Base-by-base conservation (phyloP, 2,113 vertebrate species). In the Chlorocebus sabaeus region DNA sequence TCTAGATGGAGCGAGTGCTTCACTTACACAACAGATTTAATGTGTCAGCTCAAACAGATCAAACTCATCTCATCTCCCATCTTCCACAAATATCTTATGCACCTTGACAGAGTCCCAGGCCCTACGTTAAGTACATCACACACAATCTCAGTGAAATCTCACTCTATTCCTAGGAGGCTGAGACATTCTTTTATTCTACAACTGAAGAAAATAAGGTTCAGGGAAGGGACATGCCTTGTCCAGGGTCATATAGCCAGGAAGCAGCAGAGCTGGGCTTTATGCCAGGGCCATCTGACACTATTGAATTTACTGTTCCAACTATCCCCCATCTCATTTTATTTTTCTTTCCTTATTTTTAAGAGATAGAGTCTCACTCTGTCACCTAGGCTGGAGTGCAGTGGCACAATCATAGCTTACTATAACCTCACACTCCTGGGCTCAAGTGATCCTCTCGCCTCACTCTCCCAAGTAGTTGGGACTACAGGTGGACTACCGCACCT, bases 21-120 rank as follows among this genome's bases (percentile, higher is more conserved):
- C 40, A 11, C 50, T 83, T 70, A 52, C 38, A 5, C 27, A 16
- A 27, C 2, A 20, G 12, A 23, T 16, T 70, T 64, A 12, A 30
- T 64, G 61, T 64, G 61, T 64, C 61, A 64, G 27, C 12, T 30
- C 61, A 64, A 30, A 64, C 27, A 64, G 27, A 64, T 48, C 48
- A 43, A 9, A 45, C 25, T 27, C 25, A 2, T 35, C 52, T 32
- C 4, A 3, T 35, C 57, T 27, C 61, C 45, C 0, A 0, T 2
- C 30, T 93, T 20, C 52, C 3, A 3, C 20, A 85, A 18, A 32
- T 13, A 1, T 2, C 61, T 72, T 2, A 3, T 72, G 6, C 13
- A 8, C 10, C 8, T 10, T 0, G 13, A 4, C 22, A 5, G 35
- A 12, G 17, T 83, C 55, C 81, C 9, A 52, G 55, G 59, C 9